Base-by-base conservation (phyloP, 2,113 vertebrate species). In the Scomber japonicus region DNA sequence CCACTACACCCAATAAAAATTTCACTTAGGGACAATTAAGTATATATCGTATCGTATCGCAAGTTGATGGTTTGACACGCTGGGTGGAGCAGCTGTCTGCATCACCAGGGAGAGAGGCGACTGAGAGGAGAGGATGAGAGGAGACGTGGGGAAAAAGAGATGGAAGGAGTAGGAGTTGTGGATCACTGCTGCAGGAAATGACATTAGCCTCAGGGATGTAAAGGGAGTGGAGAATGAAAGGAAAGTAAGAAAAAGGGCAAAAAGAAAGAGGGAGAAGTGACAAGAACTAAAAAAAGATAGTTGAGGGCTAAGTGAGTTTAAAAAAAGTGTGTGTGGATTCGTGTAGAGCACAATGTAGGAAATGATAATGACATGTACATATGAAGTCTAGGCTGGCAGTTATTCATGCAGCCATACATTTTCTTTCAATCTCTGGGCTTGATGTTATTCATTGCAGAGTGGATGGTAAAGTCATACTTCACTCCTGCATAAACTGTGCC, bases 191-290 rank as follows among this genome's bases (percentile, higher is more conserved):
- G 74, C 44, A 76, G 63, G 76, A 82, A 83, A 81, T 75, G 69
- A 83, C 73, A 85, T 73, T 62, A 74, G 78, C 90, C 74, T 88
- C 60, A 24, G 73, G 79, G 76, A 50, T 59, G 61, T 66, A 54
- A 65, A 72, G 35, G 35, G 55, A 82, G 59, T 68, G n/a, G 13
- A 65, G 40, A 84, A 79, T 68, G 19, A 83, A 83, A 81, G 53
- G 16, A 30, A 70, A 16, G 53, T 0, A 44, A 44, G n/a, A 59
- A 85, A 27, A 27, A 27, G 24, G 24, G 24, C 24, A 27, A 27
- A 27, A 46, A 40, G 50, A 19, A 49, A 24, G 27, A 64, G 3
- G 46, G 19, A 30, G 13, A 24, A 19, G 46, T 62, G 68, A 72
- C 55, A 66, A 80, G 48, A 50, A 72, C 14, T 10, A 16, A 81